phyloP scores from a whole-genome alignment of 37 sponge, comb jelly and placozoan genomes.

The Agelas oroides region DNA sequence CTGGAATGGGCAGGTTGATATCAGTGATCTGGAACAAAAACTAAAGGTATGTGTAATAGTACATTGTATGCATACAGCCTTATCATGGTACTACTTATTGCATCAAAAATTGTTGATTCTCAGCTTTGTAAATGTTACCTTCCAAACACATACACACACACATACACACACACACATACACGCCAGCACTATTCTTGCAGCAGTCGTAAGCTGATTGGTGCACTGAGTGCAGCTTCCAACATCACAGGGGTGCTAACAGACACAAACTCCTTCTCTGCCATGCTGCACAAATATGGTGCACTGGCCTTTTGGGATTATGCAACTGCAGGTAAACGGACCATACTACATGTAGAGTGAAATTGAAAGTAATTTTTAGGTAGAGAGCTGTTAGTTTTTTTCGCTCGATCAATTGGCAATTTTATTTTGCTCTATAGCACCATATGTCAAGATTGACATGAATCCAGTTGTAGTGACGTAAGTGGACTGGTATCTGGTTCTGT shows the following conservation, averaged over 20 bases:
- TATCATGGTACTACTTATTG: not conserved
- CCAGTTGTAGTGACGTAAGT: slow-evolving; percentile 56
- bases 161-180: too few relatives aligned
- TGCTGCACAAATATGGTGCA: slow-evolving; percentile 71
- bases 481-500: too few relatives aligned
- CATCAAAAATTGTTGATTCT: not conserved
- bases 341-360: too few relatives aligned
- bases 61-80: slow-evolving; percentile 49
- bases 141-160: too few relatives aligned
- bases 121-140: not conserved
- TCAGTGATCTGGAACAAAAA: slow-evolving; percentile 58
- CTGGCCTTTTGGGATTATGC: slow-evolving; percentile 92
- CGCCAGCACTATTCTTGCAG: slow-evolving; percentile 12
- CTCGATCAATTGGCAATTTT: not conserved
- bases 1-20: slow-evolving; percentile 44
- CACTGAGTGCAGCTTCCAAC: slow-evolving; percentile 83
- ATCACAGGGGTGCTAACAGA: slow-evolving; percentile 86
- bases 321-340: slow-evolving; percentile 61
- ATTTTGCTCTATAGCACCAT: slow-evolving; percentile 62
- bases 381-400: too few relatives aligned
- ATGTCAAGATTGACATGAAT: slow-evolving; percentile 80
- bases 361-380: too few relatives aligned
- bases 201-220: slow-evolving; percentile 61
- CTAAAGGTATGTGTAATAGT: slow-evolving; percentile 57
- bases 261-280: slow-evolving; percentile 61